Base-by-base conservation (phyloP, 2,113 vertebrate genomes). In the Chaetodon auriga region DNA sequence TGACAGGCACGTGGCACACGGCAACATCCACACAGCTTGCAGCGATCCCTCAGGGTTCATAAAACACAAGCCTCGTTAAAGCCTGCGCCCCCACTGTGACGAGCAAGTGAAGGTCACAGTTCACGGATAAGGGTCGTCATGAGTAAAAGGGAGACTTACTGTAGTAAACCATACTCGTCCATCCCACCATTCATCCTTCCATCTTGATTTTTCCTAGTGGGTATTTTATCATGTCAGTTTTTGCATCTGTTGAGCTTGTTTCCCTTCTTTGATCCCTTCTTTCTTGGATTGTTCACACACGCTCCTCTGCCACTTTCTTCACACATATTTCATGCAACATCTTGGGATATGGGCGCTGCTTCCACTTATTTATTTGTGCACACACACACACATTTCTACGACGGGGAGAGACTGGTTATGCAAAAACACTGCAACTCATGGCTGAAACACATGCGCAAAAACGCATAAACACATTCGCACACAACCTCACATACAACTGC, bases 41-140 rank as follows among this genome's bases (percentile, higher is more conserved):
- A 77, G 87, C 19, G 63, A 76, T 90, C 86, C 83, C 87, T 78
- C 73, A 21, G 89, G 88, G 68, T 91, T 86, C 86, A 89, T 91
- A 91, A 94, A 92, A 91, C 86, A 90, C 82, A 74, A 81, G 86
- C 71, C 89, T 94, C 7, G 78, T 94, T 90, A 90, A 85, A 91
- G 76, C 46, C 65, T 62, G 74, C 57, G 46, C 61, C 84, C 88
- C 89, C 81, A 66, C 86, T 81, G 89, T 86, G 85, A 86, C 49
- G 21, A 89, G 85, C 87, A 88, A 84, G 87, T 49, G 36, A 78
- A 80, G 86, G 90, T 88, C 87, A 87, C 79, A 86, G 87, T 78
- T 91, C 83, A 84, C 69, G 83, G 75, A 88, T 62, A 82, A 81
- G 60, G 75, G 79, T 86, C 51, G 78, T 64, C 71, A n/a, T 85